A percentile compares a stretch with the other conserved stretches of the same genome.
Conservation (phyloP, 2,888 invertebrate species). For the Drosophila algonquin region DNA sequence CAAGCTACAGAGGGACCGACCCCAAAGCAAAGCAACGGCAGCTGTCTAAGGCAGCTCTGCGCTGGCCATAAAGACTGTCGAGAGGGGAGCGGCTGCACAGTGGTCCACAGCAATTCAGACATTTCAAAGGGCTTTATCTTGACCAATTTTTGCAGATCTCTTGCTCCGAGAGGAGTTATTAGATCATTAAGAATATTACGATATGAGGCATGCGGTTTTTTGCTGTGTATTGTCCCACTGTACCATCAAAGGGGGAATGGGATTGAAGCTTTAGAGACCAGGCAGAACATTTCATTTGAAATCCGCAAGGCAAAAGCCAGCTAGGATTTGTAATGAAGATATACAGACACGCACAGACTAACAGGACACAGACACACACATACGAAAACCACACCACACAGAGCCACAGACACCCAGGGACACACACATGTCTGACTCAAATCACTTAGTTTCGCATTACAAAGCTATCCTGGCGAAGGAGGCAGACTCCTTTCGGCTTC, state of each 20-base stretch:
- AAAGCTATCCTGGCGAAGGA: conserved; percentile 64
- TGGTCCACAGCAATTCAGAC: not conserved
- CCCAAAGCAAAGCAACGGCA: conserved; percentile 26
- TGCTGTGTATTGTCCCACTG: conserved; percentile 20
- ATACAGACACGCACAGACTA: conserved; percentile 47
- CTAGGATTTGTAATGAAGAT: conserved; percentile 73
- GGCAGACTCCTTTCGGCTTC: conserved; percentile 57
- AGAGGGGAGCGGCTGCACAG: not conserved
- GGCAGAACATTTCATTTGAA: conserved; percentile 65
- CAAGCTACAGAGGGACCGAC: conserved; percentile 40
- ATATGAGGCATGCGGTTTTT: too few species aligned
- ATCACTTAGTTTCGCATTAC: conserved; percentile 80
- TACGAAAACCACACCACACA: conserved; percentile 15
- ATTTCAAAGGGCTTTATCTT: not conserved
- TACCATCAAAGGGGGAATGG: conserved; percentile 17
- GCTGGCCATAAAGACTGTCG: conserved; percentile 43
- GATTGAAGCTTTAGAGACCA: conserved; percentile 32
- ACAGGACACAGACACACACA: conserved; percentile 28
- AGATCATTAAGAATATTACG: not conserved
- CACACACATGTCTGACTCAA: conserved; percentile 65
- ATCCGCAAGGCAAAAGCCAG: conserved; percentile 61
- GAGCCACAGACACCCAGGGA: conserved; percentile 26
- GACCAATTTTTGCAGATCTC: too few species aligned
- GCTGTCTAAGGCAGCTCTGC: conserved; percentile 36
- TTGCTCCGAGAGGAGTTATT: not conserved